These are phyloP conservation scores for Monochamus saltuarius DNA, from an alignment of 1,140 invertebrate species.

Conservation along the genomic window DNA sequence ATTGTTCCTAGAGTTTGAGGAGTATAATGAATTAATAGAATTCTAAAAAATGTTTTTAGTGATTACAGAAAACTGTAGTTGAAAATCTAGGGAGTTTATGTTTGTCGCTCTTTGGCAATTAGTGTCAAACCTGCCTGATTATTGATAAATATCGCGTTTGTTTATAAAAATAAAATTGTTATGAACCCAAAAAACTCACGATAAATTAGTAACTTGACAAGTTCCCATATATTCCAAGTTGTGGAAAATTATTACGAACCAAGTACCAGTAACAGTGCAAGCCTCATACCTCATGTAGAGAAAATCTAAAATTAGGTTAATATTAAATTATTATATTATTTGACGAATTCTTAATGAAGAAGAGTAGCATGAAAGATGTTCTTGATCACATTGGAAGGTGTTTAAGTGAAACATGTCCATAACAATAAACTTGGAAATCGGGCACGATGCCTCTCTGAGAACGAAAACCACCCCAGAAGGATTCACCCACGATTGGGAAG, in stretches of 20 bases:
- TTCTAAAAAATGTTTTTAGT: too few relatives aligned
- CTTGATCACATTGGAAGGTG: slow-evolving; percentile 23
- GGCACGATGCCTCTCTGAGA: slow-evolving; percentile 80
- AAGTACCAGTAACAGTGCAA: neutral
- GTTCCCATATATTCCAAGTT: neutral
- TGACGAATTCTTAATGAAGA: slow-evolving; percentile 21
- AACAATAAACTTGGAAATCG: slow-evolving; percentile 87
- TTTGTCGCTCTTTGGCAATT: neutral
- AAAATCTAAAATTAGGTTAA: slow-evolving; percentile 36
- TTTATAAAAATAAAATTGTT: neutral
- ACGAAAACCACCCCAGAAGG: slow-evolving; percentile 79
- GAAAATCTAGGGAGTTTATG: neutral
- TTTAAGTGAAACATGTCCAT: slow-evolving; percentile 61
- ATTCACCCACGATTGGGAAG: slow-evolving; percentile 96
- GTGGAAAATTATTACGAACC: neutral
- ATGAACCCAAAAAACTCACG: neutral
- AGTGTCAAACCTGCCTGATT: neutral
- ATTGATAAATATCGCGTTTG: slow-evolving; percentile 6
- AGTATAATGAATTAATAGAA: too few relatives aligned
- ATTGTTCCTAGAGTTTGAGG: too few relatives aligned
- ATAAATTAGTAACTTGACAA: neutral
- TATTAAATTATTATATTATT: slow-evolving; percentile 11
- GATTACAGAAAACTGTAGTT: too few relatives aligned
- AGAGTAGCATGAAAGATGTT: slow-evolving; percentile 19
- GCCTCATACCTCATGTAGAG: slow-evolving; percentile 27